Evolutionary conservation across 2,113 vertebrate genomes (phyloP).

Genomic region (Romanogobio albipinnatus): DNA sequence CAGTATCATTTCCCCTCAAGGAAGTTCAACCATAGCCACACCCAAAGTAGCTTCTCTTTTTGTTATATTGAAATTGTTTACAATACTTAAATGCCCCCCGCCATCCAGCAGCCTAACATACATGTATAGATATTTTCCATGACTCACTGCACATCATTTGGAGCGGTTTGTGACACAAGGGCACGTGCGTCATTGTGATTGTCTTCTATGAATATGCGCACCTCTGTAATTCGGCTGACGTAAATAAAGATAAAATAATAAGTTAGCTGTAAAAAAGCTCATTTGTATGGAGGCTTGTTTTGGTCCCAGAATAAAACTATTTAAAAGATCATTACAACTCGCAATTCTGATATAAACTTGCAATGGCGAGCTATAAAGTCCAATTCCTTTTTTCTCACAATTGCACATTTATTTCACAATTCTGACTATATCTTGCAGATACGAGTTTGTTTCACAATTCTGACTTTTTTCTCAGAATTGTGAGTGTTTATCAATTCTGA

Average conservation of each 20-base stretch:
- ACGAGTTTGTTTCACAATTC: too few relatives aligned
- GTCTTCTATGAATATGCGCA: conserved; percentile 7
- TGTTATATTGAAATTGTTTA: neutral
- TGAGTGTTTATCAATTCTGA: too few relatives aligned
- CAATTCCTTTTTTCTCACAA: too few relatives aligned
- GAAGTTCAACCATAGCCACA: neutral
- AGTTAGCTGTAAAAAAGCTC: neutral
- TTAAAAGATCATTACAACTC: too few relatives aligned
- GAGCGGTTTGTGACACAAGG: conserved; percentile 21
- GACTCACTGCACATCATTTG: neutral
- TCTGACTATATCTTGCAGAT: too few relatives aligned
- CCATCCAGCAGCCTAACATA: neutral
- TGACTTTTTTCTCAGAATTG: too few relatives aligned
- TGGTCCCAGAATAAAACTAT: too few relatives aligned
- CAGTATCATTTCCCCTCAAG: conserved; percentile 16
- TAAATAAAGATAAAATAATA: neutral
- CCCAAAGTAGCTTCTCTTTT: conserved; percentile 26
- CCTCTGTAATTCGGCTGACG: neutral
- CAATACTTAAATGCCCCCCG: neutral
- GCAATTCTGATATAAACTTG: too few relatives aligned
- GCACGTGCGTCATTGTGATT: conserved; percentile 2
- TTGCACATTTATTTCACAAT: too few relatives aligned
- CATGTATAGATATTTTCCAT: neutral
- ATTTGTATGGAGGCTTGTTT: too few relatives aligned
- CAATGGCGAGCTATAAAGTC: too few relatives aligned